Evolutionary conservation across 2,113 vertebrate genomes (phyloP).

Genomic region (Tupaia chinensis): DNA sequence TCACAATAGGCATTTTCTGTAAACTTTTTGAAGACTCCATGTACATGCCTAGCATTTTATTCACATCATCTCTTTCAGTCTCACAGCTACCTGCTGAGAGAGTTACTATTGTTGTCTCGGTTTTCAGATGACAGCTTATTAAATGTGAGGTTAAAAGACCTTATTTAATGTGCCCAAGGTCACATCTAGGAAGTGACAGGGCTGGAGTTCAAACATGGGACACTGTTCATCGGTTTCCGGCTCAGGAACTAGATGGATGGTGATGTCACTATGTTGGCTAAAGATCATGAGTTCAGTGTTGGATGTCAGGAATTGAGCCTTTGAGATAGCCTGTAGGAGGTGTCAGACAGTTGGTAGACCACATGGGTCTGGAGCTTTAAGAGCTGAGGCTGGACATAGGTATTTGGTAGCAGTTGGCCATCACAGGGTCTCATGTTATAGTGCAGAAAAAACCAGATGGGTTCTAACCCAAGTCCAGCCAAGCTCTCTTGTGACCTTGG

Average conservation of each 20-base stretch:
- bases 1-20: no score
- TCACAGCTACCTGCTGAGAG: background rate
- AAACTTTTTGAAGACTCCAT: no score
- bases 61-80: background rate
- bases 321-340: background rate
- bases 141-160: constrained; percentile 38
- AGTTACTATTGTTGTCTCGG: background rate
- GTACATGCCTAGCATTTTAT: constrained; percentile 3
- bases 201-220: constrained; percentile 30
- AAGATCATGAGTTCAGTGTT: constrained; percentile 39
- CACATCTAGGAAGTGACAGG: background rate
- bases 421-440: background rate
- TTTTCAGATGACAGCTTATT: constrained; percentile 22
- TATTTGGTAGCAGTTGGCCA: constrained; percentile 32
- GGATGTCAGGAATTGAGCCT: background rate
- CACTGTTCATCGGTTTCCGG: background rate
- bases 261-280: background rate
- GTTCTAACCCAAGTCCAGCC: background rate
- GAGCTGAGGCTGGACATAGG: background rate
- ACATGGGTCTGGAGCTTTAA: background rate
- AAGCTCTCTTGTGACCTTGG: background rate
- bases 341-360: constrained; percentile 15
- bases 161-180: constrained; percentile 36
- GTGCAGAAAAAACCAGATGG: background rate
- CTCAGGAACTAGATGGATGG: background rate